Evolutionary conservation across 2,797 vertebrate genomes (phyloP), one percentile per base, ranked within the genome.

Genomic region (Pangasius mekongensis): DNA sequence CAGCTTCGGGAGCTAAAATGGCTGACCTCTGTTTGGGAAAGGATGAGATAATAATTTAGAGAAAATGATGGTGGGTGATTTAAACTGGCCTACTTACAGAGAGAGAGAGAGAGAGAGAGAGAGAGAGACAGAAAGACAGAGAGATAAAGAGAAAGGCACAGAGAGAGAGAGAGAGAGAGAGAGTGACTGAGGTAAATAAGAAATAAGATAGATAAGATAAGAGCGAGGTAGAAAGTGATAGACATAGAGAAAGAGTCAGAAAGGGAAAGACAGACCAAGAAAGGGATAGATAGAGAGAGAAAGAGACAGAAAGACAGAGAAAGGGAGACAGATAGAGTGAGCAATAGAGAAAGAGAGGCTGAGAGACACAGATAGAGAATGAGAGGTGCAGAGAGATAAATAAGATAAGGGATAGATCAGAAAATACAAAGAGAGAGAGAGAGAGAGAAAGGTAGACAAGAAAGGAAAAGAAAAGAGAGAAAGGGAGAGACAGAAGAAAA

Each of bases 41-140:
- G 18, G 18, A 83, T 27, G 43, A 77, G 39, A 7, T 60, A 49
- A 64, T 60, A 71, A 85, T 24, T 78, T 2, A 67, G 27, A 60
- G 47, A 58, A 80, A 80, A 80, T 1, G 69, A 86, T n/a, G n/a
- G 33, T 33, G 24, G 52, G 49, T 47, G 43, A 49, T 85, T 82
- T 43, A 36, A 60, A 56, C 33, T 90, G 89, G 56, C 86, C 86
- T 87, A 87, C 43, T 87, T 89, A 78, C 83, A 81, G 69, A 73
- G 18, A 43, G 71, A 74, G 39, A 74, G 71, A 74, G 20, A 47
- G 71, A 43, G 22, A 74, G 5, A 13, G 9, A 74, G 0, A 24
- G 43, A 49, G 5, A n/a, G 0, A 74, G 22, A 27, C 1, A 24
- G 22, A 74, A 10, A 47, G 10, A 76, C 1, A 27, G 39, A 74